A percentile compares a stretch with the other conserved stretches of the same genome.
Conservation (phyloP, 1,140 invertebrate species). For the Hetaerina americana region DNA sequence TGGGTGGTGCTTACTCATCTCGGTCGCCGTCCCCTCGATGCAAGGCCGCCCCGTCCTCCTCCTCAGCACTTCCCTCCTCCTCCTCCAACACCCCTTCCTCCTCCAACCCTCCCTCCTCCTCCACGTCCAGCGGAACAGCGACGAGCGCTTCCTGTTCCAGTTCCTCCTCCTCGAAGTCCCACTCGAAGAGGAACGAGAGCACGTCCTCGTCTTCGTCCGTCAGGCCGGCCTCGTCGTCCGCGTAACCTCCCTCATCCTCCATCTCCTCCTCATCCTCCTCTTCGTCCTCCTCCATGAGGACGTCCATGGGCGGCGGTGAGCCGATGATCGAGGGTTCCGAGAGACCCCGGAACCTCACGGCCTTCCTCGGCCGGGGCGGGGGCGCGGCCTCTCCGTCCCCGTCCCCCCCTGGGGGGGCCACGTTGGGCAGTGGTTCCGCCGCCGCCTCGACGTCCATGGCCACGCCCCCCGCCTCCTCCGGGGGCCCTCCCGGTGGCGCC, state of each 20-base stretch:
- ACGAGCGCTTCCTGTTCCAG: background rate
- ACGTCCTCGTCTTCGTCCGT: background rate
- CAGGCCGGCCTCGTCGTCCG: background rate
- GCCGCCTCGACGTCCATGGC: background rate
- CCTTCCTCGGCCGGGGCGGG: background rate
- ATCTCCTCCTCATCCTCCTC: background rate
- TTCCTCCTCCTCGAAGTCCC: background rate
- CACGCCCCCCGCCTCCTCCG: background rate
- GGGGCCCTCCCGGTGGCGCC: background rate
- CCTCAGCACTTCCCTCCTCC: too few species aligned
- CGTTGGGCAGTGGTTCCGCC: too few species aligned
- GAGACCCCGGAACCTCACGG: background rate
- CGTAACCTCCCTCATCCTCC: background rate
- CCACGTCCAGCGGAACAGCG: too few species aligned
- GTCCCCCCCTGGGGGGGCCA: too few species aligned
- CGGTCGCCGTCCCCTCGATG: too few species aligned
- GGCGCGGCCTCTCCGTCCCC: background rate
- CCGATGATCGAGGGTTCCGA: background rate
- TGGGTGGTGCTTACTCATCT: too few species aligned
- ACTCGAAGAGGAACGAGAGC: too few species aligned
- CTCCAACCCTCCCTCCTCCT: background rate
- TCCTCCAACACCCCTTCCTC: background rate
- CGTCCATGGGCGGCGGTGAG: background rate
- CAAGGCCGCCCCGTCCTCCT: too few species aligned
- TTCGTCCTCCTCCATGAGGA: background rate